Percentiles rank a stretch among this genome's conserved stretches.
Conservation (phyloP, 2,113 vertebrate genomes). For the Barbus barbus region DNA sequence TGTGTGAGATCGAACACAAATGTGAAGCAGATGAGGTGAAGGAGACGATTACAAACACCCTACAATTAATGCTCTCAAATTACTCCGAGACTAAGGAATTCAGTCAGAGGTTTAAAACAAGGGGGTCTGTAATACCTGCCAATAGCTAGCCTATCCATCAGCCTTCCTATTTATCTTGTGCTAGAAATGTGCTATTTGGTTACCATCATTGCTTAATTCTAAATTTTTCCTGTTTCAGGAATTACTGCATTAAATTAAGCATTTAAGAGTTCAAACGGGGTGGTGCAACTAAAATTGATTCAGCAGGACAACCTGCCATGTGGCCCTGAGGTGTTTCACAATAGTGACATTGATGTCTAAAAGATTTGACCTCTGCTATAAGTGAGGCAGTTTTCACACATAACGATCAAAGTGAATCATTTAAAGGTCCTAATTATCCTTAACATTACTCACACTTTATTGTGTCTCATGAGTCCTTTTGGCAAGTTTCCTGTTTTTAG, state of each 20-base stretch:
- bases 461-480: neutral
- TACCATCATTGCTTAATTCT: neutral
- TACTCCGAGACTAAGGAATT: constrained; percentile 3
- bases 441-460: neutral
- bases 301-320: neutral
- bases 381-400: constrained; percentile 1
- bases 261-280: neutral
- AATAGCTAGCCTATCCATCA: neutral
- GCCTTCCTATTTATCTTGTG: neutral
- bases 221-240: no score
- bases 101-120: neutral
- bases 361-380: neutral
- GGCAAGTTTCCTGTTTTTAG: neutral
- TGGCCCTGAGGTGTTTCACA: neutral
- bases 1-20: constrained; percentile 7
- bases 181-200: neutral
- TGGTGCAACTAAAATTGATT: neutral
- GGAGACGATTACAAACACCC: neutral
- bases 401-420: constrained; percentile 6
- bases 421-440: no score
- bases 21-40: constrained; percentile 21
- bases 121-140: neutral
- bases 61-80: constrained; percentile 33
- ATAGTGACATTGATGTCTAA: neutral
- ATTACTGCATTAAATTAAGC: neutral